A percentile compares a stretch with the other conserved stretches of the same genome.
These are phyloP conservation scores for Acrocephalus arundinaceus DNA, from an alignment of 2,113 vertebrate species.

Conservation along the genomic window DNA sequence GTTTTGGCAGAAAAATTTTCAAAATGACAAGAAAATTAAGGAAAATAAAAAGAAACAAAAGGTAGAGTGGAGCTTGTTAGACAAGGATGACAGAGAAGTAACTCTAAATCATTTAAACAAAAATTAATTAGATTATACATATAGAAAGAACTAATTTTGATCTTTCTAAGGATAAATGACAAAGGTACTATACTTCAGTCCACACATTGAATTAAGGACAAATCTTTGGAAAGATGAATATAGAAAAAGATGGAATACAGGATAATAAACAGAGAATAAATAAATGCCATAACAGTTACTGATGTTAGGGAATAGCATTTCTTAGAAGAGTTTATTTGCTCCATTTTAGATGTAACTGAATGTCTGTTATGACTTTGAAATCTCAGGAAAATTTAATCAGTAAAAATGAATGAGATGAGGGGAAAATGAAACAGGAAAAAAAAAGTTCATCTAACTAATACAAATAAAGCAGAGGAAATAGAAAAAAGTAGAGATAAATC, in stretches of 20 bases:
- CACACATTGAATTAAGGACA: not conserved
- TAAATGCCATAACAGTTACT: not conserved
- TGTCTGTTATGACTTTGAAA: not conserved
- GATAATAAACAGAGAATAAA: not conserved
- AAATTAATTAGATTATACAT: not conserved
- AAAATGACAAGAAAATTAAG: not conserved
- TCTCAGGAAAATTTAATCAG: not conserved
- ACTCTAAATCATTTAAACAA: not conserved
- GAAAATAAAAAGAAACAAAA: not conserved
- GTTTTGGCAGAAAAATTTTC: not conserved
- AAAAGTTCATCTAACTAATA: not conserved
- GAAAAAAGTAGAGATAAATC: not conserved
- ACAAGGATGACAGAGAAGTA: not conserved
- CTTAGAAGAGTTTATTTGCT: not conserved
- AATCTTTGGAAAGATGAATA: not conserved
- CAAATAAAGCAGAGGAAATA: not conserved
- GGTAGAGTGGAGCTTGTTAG: not conserved
- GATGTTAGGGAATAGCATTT: not conserved
- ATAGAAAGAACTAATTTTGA: not conserved
- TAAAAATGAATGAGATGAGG: not conserved
- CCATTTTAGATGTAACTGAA: not conserved
- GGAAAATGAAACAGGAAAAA: not conserved
- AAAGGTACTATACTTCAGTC: not conserved
- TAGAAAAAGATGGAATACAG: not conserved
- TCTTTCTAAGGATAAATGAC: not conserved